Percentiles rank a stretch among this genome's conserved stretches.
These are phyloP conservation scores for Silvanus unidentatus DNA, from an alignment of 2,888 invertebrate genomes.

Conservation along the genomic window DNA sequence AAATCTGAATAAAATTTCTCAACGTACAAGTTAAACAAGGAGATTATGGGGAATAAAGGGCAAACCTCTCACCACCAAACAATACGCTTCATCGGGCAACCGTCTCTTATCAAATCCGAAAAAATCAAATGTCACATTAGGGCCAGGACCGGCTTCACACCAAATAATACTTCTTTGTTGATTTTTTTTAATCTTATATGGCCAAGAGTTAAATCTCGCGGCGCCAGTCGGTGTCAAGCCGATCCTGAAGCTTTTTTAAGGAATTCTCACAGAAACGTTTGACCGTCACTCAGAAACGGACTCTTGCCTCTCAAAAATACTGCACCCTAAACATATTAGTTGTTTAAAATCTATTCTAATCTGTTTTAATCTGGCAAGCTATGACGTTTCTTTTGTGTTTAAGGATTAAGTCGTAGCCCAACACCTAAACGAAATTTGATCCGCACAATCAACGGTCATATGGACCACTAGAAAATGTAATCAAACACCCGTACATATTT, in stretches of 20 bases:
- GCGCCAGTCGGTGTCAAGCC: too few species aligned
- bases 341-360: constrained; percentile 45
- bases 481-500: constrained; percentile 30
- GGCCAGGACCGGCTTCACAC: too few species aligned
- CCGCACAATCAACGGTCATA: constrained; percentile 34
- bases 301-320: constrained; percentile 23
- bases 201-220: too few species aligned
- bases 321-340: constrained; percentile 37
- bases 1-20: too few species aligned
- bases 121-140: too few species aligned
- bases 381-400: constrained; percentile 43
- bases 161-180: too few species aligned
- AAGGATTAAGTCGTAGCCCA: constrained; percentile 39
- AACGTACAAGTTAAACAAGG: too few species aligned
- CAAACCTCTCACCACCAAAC: constrained; percentile 11
- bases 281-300: constrained; percentile 3
- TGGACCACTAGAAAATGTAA: constrained; percentile 29
- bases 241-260: too few species aligned
- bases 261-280: too few species aligned
- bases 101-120: not conserved
- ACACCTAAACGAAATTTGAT: constrained; percentile 42
- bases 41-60: not conserved
- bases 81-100: constrained; percentile 7
- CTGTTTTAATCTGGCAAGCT: constrained; percentile 43
- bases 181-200: too few species aligned